Evolutionary conservation across 2,797 vertebrate genomes (phyloP), one percentile per base, ranked within the genome.

Genomic region (Platalea minor): DNA sequence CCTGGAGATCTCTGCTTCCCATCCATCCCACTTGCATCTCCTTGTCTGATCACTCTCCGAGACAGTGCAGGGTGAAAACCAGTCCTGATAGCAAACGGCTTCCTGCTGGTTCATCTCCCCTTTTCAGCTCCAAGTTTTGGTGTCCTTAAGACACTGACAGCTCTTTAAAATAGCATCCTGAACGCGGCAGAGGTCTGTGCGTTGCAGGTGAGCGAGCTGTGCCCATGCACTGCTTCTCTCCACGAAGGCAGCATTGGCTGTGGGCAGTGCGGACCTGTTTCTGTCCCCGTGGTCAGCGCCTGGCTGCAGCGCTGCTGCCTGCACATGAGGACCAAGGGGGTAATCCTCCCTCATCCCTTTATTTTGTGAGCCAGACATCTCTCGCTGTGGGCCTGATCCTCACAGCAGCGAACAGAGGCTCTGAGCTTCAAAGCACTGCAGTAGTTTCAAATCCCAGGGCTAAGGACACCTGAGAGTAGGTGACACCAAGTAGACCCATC

Each of bases 41-140:
- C 56, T 63, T 23, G 3, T 68, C 21, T 2, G 1, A 28, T 54
- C 16, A 7, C 13, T 41, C 12, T 6, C 17, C 0, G 5, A 60
- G 77, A 15, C 43, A 77, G 37, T 2, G 29, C 50, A 9, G 41
- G 37, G 24, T 61, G 48, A 50, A 82, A 78, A 56, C 15, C 31
- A 26, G 11, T 21, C 26, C 51, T 91, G 86, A 15, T 4, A 70
- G 28, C 61, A 82, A 69, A 41, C 45, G 60, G 26, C 65, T 54
- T 35, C 57, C 65, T 63, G 29, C 31, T 51, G 33, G 10, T 43
- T 37, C 41, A 9, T 18, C 29, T 33, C 29, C 29, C 29, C 29
- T 54, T 33, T 33, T 19, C 53, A 33, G 29, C 17, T 54, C 53
- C 29, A 29, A 33, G 19, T 54, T 54, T 54, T 54, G 53, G 53